A percentile compares a stretch with the other conserved stretches of the same genome.
phyloP scores from a whole-genome alignment of 35 echinoderm and acorn worm species.

The Patiria miniata region DNA sequence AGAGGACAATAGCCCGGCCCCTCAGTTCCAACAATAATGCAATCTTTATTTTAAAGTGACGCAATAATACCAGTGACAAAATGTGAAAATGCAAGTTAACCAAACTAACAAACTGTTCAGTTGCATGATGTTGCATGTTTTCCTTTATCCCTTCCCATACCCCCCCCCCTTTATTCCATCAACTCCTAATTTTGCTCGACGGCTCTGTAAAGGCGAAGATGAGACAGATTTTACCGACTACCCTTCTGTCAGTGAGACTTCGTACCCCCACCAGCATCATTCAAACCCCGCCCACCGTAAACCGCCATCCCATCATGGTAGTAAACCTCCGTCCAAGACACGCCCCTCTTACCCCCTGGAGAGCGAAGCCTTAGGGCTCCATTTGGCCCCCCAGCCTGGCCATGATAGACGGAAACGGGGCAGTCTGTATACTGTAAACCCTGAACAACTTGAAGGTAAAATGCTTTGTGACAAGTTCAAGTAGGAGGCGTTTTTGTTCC shows the following conservation, averaged over 20 bases:
- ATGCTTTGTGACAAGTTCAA: not conserved
- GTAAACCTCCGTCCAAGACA: not conserved
- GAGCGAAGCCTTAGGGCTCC: not conserved
- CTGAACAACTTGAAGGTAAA: constrained; percentile 18
- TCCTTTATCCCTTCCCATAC: not conserved
- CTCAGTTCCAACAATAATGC: too few relatives aligned
- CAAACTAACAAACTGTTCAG: too few relatives aligned
- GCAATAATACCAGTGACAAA: too few relatives aligned
- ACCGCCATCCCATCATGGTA: not conserved
- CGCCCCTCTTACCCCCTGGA: not conserved
- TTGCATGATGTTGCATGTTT: constrained; percentile 3
- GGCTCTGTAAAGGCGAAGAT: not conserved
- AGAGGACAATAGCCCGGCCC: too few relatives aligned
- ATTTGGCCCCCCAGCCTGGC: not conserved
- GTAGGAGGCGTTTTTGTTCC: too few relatives aligned
- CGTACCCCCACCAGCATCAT: not conserved
- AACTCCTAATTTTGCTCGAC: not conserved
- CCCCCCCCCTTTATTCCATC: not conserved
- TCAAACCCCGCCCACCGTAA: not conserved
- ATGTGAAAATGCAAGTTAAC: too few relatives aligned
- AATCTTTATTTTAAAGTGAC: too few relatives aligned
- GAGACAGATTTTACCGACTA: constrained; percentile 24
- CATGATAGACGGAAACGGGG: constrained; percentile 17
- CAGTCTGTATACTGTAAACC: constrained; percentile 13
- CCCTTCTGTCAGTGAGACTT: not conserved